Base-by-base conservation (phyloP, 2,797 vertebrate genomes). In the Sus cebifrons region DNA sequence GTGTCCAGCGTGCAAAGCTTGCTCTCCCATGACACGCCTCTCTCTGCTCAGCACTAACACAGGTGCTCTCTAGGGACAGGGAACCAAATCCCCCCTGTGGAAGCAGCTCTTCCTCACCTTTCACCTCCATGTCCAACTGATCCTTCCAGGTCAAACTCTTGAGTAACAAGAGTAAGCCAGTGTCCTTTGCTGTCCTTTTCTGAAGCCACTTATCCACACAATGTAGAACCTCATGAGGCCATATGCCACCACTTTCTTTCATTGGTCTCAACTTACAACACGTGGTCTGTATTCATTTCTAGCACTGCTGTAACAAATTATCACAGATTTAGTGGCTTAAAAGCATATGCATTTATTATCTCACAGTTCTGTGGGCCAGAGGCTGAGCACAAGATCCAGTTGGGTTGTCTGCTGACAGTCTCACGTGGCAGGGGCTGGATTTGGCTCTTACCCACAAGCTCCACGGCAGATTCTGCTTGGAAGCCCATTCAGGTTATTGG, bases 381-480 rank as follows among this genome's bases (percentile, higher is more conserved):
- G 29, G 10, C 29, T 62, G 32, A 6, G 1, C 67, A n/a, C 25
- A 0, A 2, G 3, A 44, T 9, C 81, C 10, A 20, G 8, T n/a
- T 18, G 49, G 25, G 23, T 60, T 29, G 29, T 60, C 21, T 5
- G 52, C 52, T 70, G 5, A 1, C 12, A 16, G 10, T 60, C 56
- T 70, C 12, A 21, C 9, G 9, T 23, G 44, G 70, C 25, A 0
- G 44, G 12, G 25, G 7, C 20, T 49, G n/a, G 73, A 23, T 6
- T 60, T 36, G 64, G 40, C 18, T 78, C 32, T 67, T 40, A 12
- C 29, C 32, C 25, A n/a, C 82, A n/a, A 44, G 25, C 29, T 49
- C 52, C 2, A 2, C 79, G 56, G 14, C 40, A 13, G 21, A 32
- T 62, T 70, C 88, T 52, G 20, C 11, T 27, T 56, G 21, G 27